Evolutionary conservation across 2,797 vertebrate genomes (phyloP), one percentile per base, ranked within the genome.

Genomic region (Mus minutoides): DNA sequence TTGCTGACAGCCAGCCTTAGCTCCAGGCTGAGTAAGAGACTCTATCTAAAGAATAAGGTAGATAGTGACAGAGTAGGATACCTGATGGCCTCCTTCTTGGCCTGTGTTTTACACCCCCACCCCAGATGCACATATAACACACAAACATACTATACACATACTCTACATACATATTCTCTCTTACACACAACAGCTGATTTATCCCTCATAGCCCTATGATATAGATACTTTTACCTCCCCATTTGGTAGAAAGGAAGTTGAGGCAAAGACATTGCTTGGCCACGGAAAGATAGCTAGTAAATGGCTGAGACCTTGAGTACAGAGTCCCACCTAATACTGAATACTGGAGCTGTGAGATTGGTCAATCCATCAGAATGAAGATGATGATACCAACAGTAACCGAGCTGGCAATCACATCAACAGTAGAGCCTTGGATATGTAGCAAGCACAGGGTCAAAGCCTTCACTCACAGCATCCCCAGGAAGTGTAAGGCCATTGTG

Each of bases 361-460:
- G 40, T 37, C 46, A 31, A 62, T 2, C 56, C 40, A 26, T 40
- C 40, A n/a, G 13, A 0, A 34, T 58, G 80, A 76, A 5, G 37
- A 26, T 67, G 56, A 83, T 1, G 4, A 0, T 9, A 24, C 8
- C 4, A n/a, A 6, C 7, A 6, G 19, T n/a, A 49, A 43, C 46
- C 34, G 4, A 3, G 40, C 6, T 49, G 31, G 9, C 14, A 8
- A 0, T 37, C 56, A 0, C 7, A 43, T 14, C 24, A 17, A n/a
- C 29, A 34, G 1, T 5, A 43, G n/a, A 83, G 34, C 4, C 37
- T 60, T 83, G 75, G 17, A 13, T 3, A 0, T 5, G 14, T 14
- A 12, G 62, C 46, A 22, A 85, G 40, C 64, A 14, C 22, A 12
- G 17, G 83, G 77, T 67, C 73, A 17, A 17, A 31, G n/a, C 14